Evolutionary conservation across 2,888 invertebrate species (phyloP).

Genomic region (Oligia fasciuncula): DNA sequence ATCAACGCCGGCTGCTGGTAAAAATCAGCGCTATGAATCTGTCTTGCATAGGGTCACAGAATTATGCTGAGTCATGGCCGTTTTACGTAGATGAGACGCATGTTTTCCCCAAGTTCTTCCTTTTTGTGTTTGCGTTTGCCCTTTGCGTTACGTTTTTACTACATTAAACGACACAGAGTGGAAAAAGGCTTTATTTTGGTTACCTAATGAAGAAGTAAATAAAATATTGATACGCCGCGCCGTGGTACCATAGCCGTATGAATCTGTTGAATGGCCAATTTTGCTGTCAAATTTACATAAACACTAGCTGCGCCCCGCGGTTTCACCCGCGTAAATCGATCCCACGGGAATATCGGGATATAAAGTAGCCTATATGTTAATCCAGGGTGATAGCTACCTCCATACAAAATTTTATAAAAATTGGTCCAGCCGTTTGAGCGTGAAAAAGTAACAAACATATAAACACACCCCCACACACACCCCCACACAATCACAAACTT

Average conservation of each 20-base stretch:
- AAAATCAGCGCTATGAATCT: background rate
- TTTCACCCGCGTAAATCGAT: too few species aligned
- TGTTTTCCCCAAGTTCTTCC: background rate
- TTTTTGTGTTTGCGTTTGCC: background rate
- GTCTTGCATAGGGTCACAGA: background rate
- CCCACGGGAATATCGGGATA: too few species aligned
- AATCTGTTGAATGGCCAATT: constrained; percentile 25
- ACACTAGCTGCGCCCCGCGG: background rate
- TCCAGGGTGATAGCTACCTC: too few species aligned
- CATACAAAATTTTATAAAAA: too few species aligned
- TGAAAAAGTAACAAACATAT: too few species aligned
- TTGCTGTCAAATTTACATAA: constrained; percentile 13
- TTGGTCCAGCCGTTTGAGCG: too few species aligned
- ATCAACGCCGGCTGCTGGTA: too few species aligned
- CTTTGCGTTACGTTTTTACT: background rate
- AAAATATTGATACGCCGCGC: background rate
- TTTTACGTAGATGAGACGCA: background rate
- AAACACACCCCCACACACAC: too few species aligned
- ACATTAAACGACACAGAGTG: background rate
- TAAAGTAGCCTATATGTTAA: too few species aligned
- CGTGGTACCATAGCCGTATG: background rate
- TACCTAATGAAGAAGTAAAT: background rate
- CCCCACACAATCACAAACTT: too few species aligned
- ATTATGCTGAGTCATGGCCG: background rate
- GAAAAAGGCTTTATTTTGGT: background rate